phyloP scores from a whole-genome alignment of 2,888 invertebrate species.

The Drosophila emarginata region DNA sequence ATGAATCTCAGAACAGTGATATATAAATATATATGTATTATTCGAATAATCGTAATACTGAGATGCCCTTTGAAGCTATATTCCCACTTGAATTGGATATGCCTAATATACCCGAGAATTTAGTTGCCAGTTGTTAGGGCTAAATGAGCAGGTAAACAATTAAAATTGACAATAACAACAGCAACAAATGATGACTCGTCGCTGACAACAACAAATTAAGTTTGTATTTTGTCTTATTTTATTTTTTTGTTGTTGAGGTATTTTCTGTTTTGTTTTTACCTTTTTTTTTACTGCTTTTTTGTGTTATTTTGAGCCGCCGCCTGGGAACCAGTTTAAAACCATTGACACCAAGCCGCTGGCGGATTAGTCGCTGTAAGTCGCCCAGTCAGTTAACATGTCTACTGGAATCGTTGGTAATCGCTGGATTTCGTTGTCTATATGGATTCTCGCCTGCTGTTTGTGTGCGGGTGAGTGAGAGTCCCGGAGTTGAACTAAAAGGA shows the following conservation, averaged over 20 bases:
- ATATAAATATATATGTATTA: too few relatives aligned
- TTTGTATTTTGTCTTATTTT: constrained; percentile 17
- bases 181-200: constrained; percentile 54
- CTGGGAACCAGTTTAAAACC: constrained; percentile 69
- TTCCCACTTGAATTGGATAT: too few relatives aligned
- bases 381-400: constrained; percentile 58
- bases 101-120: not conserved
- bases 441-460: constrained; percentile 35
- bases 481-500: not conserved
- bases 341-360: constrained; percentile 45
- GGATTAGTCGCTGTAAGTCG: constrained; percentile 60
- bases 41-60: too few relatives aligned
- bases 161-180: constrained; percentile 48
- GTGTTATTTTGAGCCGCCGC: not conserved
- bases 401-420: constrained; percentile 31
- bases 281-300: not conserved
- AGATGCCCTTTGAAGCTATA: too few relatives aligned
- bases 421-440: not conserved
- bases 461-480: constrained; percentile 53
- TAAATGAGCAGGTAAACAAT: constrained; percentile 53
- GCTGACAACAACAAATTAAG: constrained; percentile 24
- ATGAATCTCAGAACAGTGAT: too few relatives aligned
- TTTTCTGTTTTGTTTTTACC: constrained; percentile 21
- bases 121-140: not conserved
- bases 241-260: not conserved